Conservation (phyloP, 2,113 vertebrate genomes). For the Corythornis madagascariensis region DNA sequence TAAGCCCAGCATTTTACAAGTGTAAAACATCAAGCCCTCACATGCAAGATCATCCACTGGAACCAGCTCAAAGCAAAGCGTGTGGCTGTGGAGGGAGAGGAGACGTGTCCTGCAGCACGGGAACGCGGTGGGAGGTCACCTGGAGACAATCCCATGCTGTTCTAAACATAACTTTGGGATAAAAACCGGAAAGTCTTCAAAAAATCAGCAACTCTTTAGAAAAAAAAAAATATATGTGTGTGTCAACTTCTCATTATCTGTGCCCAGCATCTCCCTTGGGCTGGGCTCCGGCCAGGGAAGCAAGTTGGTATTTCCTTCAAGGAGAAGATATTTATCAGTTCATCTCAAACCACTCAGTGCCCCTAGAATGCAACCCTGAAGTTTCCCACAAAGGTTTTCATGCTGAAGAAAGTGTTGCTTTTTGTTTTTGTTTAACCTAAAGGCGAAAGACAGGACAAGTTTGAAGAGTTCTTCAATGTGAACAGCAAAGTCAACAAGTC, state of each 20-base stretch:
- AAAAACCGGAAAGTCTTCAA: neutral
- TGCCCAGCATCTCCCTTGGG: neutral
- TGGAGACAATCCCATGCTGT: fast-evolving
- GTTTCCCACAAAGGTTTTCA: neutral
- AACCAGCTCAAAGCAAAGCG: neutral
- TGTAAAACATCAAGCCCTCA: neutral
- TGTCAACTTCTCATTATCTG: neutral
- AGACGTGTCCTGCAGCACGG: neutral
- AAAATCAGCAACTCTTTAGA: neutral
- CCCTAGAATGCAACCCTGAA: neutral
- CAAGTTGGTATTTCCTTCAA: fast-evolving
- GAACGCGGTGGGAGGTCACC: neutral
- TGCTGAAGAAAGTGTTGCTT: neutral
- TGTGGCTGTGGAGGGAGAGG: neutral
- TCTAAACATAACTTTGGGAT: neutral
- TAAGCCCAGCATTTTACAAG: neutral
- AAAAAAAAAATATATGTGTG: neutral
- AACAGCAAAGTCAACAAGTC: neutral
- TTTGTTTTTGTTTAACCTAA: neutral
- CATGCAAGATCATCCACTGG: neutral
- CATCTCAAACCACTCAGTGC: neutral
- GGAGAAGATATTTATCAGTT: fast-evolving
- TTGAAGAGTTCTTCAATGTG: neutral
- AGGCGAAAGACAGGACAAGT: neutral
- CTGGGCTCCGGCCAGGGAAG: neutral